phyloP scores from a whole-genome alignment of 2,113 vertebrate genomes.

The Ahaetulla prasina region DNA sequence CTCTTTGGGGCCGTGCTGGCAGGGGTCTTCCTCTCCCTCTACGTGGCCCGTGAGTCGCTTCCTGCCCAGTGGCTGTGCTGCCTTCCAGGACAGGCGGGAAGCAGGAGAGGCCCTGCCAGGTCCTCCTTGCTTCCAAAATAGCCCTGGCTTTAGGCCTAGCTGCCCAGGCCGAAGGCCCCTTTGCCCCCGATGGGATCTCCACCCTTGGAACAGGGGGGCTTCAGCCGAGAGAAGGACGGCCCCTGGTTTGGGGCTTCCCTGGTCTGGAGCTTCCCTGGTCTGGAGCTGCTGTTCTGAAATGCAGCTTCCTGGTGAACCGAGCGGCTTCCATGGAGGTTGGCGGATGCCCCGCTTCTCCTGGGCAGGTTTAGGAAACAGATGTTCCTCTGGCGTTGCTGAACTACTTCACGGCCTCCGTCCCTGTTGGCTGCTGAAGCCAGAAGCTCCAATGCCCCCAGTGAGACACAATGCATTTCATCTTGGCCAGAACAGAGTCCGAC shows the following conservation, averaged over 20 bases:
- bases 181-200: neutral
- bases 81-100: neutral
- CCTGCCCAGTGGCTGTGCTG: neutral
- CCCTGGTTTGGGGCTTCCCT: neutral
- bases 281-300: neutral
- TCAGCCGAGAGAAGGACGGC: too few species aligned
- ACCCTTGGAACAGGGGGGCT: neutral
- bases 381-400: neutral
- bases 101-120: neutral
- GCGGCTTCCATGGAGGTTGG: neutral
- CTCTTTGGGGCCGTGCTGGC: slow-evolving; percentile 73
- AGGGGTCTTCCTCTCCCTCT: slow-evolving; percentile 79
- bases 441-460: neutral
- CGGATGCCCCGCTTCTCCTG: neutral
- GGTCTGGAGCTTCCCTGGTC: neutral
- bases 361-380: neutral
- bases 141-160: neutral
- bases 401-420: neutral
- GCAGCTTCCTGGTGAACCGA: neutral
- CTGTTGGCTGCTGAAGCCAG: neutral
- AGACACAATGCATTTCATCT: neutral
- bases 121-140: neutral
- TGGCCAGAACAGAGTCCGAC: neutral
- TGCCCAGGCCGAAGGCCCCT: neutral
- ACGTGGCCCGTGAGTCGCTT: slow-evolving; percentile 68